Base-by-base conservation (phyloP, 2,113 vertebrate genomes). In the Urocitellus parryii region DNA sequence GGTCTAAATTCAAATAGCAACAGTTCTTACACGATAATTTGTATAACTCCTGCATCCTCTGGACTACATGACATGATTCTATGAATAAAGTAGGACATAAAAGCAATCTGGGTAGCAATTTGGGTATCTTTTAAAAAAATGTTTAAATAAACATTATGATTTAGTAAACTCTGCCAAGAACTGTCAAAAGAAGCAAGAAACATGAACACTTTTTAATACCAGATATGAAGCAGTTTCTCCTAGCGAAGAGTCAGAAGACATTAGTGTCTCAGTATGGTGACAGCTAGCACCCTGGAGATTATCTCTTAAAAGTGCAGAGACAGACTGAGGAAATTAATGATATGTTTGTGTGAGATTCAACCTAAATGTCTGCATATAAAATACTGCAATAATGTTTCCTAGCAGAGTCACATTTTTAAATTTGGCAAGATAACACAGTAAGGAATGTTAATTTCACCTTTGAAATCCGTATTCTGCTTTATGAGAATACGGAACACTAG, bases 121-220 rank as follows among this genome's bases (percentile, higher is more conserved):
- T 84, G 74, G 42, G 18, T 20, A 93, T 53, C 76, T 78, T 72
- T 93, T 74, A 18, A 74, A 93, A n/a, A 81, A 85, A 77, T 89
- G 74, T 91, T 91, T 89, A 94, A 96, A 81, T 85, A 93, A 95
- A 93, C 81, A 96, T 92, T 86, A 92, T 51, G 79, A 76, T 89
- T 91, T 94, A 70, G 58, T 39, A 94, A 92, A 85, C 48, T 95
- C 32, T 88, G 56, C 95, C 70, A 93, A 79, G 63, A 90, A 70
- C 86, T 93, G 78, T 88, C 89, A 91, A 88, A 93, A 68, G 22
- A 73, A 82, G 68, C 63, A 48, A 93, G 73, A 94, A 96, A 86
- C 81, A 77, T 24, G 67, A 91, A 67, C 20, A 86, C 13, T 65
- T 90, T 88, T 93, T 86, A 95, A 81, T 79, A 82, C 51, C 90